These are phyloP conservation scores for Liopterus haemorrhoidalis DNA, from an alignment of 2,888 invertebrate species.

Conservation along the genomic window DNA sequence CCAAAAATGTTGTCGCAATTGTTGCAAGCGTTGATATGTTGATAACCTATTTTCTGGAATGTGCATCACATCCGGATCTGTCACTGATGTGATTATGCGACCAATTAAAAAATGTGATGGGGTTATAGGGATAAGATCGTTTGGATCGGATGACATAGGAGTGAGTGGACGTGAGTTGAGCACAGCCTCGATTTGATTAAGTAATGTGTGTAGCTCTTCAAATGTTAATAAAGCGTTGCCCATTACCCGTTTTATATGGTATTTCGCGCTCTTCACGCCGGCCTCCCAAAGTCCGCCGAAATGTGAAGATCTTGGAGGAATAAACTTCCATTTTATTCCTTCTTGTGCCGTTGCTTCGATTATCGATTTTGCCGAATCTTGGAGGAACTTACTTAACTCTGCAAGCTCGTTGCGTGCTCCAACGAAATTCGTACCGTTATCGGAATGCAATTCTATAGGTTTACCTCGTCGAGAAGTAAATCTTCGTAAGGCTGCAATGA, in stretches of 20 bases:
- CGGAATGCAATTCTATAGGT: constrained; percentile 23
- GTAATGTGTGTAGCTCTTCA: constrained; percentile 32
- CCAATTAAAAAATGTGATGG: constrained; percentile 38
- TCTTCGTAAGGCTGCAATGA: constrained; percentile 28
- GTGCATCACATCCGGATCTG: background rate
- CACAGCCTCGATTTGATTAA: constrained; percentile 30
- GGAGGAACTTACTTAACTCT: constrained; percentile 1
- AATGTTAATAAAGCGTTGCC: constrained; percentile 24
- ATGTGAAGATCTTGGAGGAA: constrained; percentile 32
- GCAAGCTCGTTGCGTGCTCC: constrained; percentile 27
- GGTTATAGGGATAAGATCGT: constrained; percentile 31
- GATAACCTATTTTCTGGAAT: background rate
- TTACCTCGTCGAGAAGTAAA: constrained; percentile 30
- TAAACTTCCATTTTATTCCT: constrained; percentile 31
- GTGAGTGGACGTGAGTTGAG: constrained; percentile 32
- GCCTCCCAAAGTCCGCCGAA: constrained; percentile 36
- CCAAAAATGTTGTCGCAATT: constrained; percentile 11
- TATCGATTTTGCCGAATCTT: background rate
- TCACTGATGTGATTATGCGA: constrained; percentile 26
- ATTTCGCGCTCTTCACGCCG: constrained; percentile 31
- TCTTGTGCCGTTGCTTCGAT: constrained; percentile 6
- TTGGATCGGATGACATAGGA: constrained; percentile 31
- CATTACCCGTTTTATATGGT: constrained; percentile 31
- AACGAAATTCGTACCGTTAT: constrained; percentile 31
- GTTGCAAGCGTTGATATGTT: constrained; percentile 4